Evolutionary conservation across 2,113 vertebrate genomes (phyloP).

Genomic region (Taurulus bubalis): DNA sequence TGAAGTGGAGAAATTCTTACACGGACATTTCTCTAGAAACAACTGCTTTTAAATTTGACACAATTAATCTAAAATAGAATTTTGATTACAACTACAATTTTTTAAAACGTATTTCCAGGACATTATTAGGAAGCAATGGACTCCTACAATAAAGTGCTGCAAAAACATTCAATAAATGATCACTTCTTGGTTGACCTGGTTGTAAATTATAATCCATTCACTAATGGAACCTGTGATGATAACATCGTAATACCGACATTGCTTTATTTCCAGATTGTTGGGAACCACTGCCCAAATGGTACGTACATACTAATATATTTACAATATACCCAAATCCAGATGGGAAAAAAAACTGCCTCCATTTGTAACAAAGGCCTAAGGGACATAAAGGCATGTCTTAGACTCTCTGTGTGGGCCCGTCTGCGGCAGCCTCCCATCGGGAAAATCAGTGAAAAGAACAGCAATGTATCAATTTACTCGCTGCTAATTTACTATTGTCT

Average conservation of each 20-base stretch:
- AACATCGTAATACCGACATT: not conserved
- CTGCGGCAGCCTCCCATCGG: constrained; percentile 47
- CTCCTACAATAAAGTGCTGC: not conserved
- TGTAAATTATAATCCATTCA: not conserved
- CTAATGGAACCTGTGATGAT: not conserved
- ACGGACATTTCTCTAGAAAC: not conserved
- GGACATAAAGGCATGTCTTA: constrained; percentile 1
- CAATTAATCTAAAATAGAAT: not conserved
- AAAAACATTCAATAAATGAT: not conserved
- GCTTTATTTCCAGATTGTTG: not conserved
- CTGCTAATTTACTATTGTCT: constrained; percentile 67
- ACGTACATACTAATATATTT: not conserved
- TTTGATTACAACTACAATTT: not conserved
- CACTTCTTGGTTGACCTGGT: not conserved
- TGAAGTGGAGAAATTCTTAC: not conserved
- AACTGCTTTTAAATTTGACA: constrained; percentile 1
- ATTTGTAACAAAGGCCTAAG: constrained; percentile 11
- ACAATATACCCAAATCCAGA: not conserved
- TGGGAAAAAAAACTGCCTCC: not conserved
- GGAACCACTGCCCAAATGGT: not conserved
- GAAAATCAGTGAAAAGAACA: constrained; percentile 57
- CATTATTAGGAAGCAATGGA: not conserved
- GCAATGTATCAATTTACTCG: constrained; percentile 67
- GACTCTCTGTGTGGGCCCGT: constrained; percentile 1
- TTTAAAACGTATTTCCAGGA: not conserved